These are phyloP conservation scores for Cotesia congregata DNA, from an alignment of 2,888 invertebrate genomes.

Conservation along the genomic window DNA sequence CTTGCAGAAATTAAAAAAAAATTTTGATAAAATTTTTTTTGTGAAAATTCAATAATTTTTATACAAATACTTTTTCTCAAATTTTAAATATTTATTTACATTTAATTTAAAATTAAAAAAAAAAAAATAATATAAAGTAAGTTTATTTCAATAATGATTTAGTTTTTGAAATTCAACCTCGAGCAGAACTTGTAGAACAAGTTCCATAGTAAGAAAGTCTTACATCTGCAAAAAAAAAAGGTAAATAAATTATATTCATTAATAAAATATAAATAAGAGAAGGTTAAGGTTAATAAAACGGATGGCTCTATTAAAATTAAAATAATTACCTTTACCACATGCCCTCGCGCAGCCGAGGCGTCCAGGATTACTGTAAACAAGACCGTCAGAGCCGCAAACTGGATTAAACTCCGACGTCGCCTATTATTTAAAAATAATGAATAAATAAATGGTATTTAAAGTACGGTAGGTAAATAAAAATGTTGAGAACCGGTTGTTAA, in stretches of 20 bases:
- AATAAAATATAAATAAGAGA: slow-evolving; percentile 12
- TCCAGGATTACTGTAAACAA: slow-evolving; percentile 56
- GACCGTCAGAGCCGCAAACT: slow-evolving; percentile 58
- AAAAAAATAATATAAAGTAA: neutral
- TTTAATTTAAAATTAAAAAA: too few species aligned
- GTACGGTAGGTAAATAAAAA: neutral
- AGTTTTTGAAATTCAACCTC: slow-evolving; percentile 15
- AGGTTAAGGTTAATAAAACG: too few species aligned
- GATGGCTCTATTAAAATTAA: too few species aligned
- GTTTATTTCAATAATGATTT: neutral
- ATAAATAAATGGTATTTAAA: slow-evolving; percentile 8
- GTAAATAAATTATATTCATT: neutral
- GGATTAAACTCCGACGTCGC: slow-evolving; percentile 61
- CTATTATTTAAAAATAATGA: slow-evolving; percentile 34
- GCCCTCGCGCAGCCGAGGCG: slow-evolving; percentile 51
- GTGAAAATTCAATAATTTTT: too few species aligned
- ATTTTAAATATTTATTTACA: too few species aligned
- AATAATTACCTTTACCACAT: slow-evolving; percentile 56
- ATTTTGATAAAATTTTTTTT: too few species aligned
- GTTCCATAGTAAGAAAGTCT: slow-evolving; percentile 36
- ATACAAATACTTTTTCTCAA: too few species aligned
- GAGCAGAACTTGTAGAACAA: slow-evolving; percentile 32
- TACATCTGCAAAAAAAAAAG: slow-evolving; percentile 44
- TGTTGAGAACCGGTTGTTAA: slow-evolving; percentile 22
- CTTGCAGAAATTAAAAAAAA: too few species aligned